Conservation (phyloP, 2,797 vertebrate genomes). For the Arrhamphus sclerolepis region DNA sequence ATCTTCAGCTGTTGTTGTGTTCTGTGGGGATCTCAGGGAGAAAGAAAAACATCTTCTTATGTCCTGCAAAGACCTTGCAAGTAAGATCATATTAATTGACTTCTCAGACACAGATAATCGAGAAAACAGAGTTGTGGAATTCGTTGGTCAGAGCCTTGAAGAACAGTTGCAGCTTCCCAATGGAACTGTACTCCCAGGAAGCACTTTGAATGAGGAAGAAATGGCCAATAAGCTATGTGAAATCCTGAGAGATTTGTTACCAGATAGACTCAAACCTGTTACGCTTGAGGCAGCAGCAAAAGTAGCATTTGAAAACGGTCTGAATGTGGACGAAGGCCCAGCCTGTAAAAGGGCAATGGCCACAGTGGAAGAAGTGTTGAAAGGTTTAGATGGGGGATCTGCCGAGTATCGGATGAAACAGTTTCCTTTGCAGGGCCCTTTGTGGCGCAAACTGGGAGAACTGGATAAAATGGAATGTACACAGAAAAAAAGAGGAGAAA, state of each 20-base stretch:
- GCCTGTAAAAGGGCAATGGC: constrained; percentile 75
- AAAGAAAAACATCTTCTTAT: constrained; percentile 68
- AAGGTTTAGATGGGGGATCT: constrained; percentile 66
- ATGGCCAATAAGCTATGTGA: constrained; percentile 59
- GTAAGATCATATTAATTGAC: constrained; percentile 72
- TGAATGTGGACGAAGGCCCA: constrained; percentile 80
- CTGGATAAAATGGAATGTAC: constrained; percentile 79
- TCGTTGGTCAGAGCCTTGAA: constrained; percentile 47
- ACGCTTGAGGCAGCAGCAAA: constrained; percentile 77
- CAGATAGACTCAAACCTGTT: constrained; percentile 53
- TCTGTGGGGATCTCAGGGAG: constrained; percentile 79
- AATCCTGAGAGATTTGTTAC: constrained; percentile 57
- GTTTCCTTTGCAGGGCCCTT: constrained; percentile 80
- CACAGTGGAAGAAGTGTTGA: constrained; percentile 66
- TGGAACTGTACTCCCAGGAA: constrained; percentile 57
- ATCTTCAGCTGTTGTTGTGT: constrained; percentile 81
- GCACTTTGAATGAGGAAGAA: constrained; percentile 51
- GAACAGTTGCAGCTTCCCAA: constrained; percentile 55
- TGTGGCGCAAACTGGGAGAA: constrained; percentile 73
- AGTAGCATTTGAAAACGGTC: constrained; percentile 64
- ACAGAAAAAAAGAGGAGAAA: constrained; percentile 45
- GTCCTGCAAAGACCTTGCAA: constrained; percentile 60
- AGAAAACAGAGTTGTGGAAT: constrained; percentile 47
- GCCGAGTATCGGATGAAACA: constrained; percentile 71
- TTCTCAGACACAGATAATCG: constrained; percentile 44